phyloP scores from a whole-genome alignment of 2,888 invertebrate genomes.

The Poecilobothrus nobilitatus region DNA sequence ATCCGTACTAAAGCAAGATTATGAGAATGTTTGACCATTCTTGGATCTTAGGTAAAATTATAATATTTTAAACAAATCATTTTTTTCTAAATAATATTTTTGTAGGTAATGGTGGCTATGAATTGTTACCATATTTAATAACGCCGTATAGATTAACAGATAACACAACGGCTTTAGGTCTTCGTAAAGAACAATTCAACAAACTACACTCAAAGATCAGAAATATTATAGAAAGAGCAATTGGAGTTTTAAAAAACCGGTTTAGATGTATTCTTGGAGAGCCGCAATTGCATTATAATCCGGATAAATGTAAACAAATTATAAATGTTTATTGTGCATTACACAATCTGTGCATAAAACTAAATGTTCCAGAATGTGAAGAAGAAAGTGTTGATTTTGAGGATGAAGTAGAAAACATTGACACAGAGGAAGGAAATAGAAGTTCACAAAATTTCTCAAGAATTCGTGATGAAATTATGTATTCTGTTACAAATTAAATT shows the following conservation, averaged over 20 bases:
- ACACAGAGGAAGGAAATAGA: no score
- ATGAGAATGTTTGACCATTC: neutral
- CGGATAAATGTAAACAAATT: neutral
- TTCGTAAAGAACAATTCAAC: neutral
- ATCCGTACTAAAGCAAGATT: neutral
- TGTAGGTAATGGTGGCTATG: slow-evolving; percentile 8
- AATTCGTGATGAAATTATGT: no score
- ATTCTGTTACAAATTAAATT: no score
- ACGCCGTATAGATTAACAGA: neutral
- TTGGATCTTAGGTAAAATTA: neutral
- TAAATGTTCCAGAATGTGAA: neutral
- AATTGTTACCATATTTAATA: neutral
- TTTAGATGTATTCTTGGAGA: neutral
- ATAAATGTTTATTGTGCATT: no score
- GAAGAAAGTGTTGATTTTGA: no score
- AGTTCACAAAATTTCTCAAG: no score
- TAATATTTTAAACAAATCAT: no score
- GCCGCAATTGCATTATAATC: neutral
- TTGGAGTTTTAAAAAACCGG: slow-evolving; percentile 6
- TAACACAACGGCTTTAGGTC: neutral
- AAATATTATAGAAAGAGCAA: slow-evolving; percentile 3
- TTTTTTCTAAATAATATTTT: neutral
- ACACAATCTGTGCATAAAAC: neutral
- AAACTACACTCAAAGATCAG: neutral
- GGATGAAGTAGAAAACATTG: no score